These are phyloP conservation scores for Rotaria sp. DNA, from an alignment of 2,888 invertebrate species.

Conservation along the genomic window DNA sequence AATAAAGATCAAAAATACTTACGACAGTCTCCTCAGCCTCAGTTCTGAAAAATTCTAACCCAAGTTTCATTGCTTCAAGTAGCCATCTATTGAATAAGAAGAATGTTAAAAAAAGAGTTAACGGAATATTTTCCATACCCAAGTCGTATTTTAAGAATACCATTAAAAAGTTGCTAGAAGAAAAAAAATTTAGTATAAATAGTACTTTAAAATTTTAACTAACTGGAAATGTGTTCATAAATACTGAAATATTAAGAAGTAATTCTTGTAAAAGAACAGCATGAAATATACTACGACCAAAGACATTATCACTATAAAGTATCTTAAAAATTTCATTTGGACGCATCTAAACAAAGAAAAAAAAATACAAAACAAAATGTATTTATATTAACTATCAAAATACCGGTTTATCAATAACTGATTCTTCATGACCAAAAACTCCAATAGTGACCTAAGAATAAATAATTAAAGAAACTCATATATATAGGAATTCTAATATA, in stretches of 20 bases:
- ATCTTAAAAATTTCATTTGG: slow-evolving; percentile 87
- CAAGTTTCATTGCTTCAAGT: slow-evolving; percentile 33
- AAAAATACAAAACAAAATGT: slow-evolving; percentile 61
- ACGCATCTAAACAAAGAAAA: slow-evolving; percentile 63
- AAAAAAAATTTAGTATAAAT: not conserved
- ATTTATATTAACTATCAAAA: slow-evolving; percentile 87
- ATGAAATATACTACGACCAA: slow-evolving; percentile 73
- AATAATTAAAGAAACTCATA: not conserved
- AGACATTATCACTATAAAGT: slow-evolving; percentile 61
- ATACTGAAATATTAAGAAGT: slow-evolving; percentile 81
- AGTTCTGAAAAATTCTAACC: not conserved
- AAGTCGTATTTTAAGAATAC: slow-evolving; percentile 74
- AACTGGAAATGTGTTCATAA: slow-evolving; percentile 79
- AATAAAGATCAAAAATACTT: not conserved
- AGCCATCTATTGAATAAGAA: slow-evolving; percentile 62
- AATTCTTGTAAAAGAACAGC: slow-evolving; percentile 87
- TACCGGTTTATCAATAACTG: slow-evolving; percentile 90
- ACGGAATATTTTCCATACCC: slow-evolving; percentile 51
- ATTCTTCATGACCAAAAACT: slow-evolving; percentile 82
- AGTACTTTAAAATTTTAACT: not conserved
- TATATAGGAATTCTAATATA: slow-evolving; percentile 36
- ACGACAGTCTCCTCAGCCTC: not conserved
- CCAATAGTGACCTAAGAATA: slow-evolving; percentile 72
- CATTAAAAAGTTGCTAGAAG: slow-evolving; percentile 71
- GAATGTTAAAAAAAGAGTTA: not conserved